Percentiles rank a stretch among this genome's conserved stretches.
These are phyloP conservation scores for Thymelicus sylvestris DNA, from an alignment of 2,888 invertebrate genomes.

Conservation along the genomic window DNA sequence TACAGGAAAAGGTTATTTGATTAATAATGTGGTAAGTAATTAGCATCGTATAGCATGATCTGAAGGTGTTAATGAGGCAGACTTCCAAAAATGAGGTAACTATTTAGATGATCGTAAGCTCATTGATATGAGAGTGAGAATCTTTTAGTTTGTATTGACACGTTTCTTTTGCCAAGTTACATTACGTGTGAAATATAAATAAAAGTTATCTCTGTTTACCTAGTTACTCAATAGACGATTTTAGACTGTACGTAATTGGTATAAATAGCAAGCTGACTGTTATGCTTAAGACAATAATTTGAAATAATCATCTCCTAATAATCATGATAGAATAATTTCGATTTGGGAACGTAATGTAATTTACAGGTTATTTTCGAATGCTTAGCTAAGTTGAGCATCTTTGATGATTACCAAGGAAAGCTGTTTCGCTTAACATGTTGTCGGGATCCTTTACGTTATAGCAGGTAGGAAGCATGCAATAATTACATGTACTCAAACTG, in stretches of 20 bases:
- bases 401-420: constrained; percentile 21
- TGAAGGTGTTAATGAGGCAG: constrained; percentile 23
- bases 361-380: neutral
- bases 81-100: neutral
- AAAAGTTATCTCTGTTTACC: neutral
- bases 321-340: too few relatives aligned
- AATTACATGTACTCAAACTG: constrained; percentile 32
- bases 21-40: constrained; percentile 6
- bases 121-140: constrained; percentile 6
- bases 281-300: too few relatives aligned
- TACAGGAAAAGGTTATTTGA: constrained; percentile 2
- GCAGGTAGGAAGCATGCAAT: constrained; percentile 35
- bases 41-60: neutral
- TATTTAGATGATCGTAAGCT: neutral
- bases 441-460: constrained; percentile 25
- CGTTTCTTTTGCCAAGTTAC: neutral
- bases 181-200: neutral
- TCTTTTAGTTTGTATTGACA: neutral
- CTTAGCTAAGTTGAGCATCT: neutral
- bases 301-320: too few relatives aligned
- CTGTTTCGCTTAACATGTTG: constrained; percentile 3
- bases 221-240: too few relatives aligned
- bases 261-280: too few relatives aligned
- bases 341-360: too few relatives aligned
- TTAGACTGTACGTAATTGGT: too few relatives aligned